Percentiles rank a stretch among this genome's conserved stretches.
phyloP scores from a whole-genome alignment of 2,113 vertebrate genomes.

The Madoqua kirkii region DNA sequence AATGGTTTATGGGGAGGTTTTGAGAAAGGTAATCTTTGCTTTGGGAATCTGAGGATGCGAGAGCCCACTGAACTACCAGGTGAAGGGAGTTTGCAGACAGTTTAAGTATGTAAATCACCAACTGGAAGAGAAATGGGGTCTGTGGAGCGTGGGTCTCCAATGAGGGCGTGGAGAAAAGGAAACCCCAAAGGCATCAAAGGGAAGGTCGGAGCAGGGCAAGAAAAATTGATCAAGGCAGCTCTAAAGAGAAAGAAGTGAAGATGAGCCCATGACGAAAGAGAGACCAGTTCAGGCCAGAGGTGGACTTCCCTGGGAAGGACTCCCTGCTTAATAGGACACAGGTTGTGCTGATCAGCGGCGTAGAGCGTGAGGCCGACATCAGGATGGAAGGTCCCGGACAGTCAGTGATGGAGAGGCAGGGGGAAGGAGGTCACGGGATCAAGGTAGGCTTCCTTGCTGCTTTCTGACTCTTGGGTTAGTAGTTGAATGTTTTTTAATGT shows the following conservation, averaged over 20 bases:
- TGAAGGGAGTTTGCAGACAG: neutral
- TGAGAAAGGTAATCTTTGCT: neutral
- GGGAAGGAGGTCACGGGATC: fast-evolving
- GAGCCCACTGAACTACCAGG: neutral
- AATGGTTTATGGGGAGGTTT: neutral
- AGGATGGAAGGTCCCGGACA: neutral
- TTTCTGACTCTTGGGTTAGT: neutral
- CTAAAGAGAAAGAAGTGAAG: neutral
- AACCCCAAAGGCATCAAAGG: fast-evolving
- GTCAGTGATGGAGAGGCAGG: neutral
- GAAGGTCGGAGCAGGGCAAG: neutral
- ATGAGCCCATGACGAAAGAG: neutral
- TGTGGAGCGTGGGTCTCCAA: fast-evolving
- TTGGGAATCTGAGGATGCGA: neutral
- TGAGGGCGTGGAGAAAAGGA: neutral
- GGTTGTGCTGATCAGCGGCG: fast-evolving
- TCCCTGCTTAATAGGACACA: neutral
- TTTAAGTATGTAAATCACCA: neutral
- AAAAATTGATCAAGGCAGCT: no score
- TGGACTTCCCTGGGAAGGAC: neutral
- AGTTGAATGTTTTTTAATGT: neutral
- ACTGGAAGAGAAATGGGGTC: neutral
- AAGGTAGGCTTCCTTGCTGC: neutral
- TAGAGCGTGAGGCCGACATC: fast-evolving
- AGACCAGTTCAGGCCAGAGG: neutral